Conservation (phyloP, 2,113 vertebrate species). For the Otus sunia region DNA sequence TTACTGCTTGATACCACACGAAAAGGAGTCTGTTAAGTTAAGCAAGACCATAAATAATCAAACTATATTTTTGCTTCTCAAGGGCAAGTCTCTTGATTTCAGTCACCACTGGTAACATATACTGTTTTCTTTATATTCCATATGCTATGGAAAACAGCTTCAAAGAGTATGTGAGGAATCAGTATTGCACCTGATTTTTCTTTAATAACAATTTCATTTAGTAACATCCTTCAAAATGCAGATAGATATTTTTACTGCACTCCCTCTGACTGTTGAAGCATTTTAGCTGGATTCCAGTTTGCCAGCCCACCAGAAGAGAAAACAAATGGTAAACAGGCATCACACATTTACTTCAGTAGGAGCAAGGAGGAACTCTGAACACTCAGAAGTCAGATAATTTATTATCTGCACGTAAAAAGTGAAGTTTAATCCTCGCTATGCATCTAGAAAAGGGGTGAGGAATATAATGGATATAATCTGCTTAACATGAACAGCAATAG, state of each 20-base stretch:
- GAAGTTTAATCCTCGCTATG: background rate
- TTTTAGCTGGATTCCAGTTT: background rate
- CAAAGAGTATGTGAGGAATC: background rate
- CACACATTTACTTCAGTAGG: background rate
- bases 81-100: background rate
- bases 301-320: background rate
- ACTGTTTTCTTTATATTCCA: background rate
- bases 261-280: background rate
- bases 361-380: background rate
- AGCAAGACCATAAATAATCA: background rate
- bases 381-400: background rate
- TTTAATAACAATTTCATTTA: background rate
- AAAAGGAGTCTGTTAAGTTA: background rate
- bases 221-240: background rate
- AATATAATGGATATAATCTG: background rate
- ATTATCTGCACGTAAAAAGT: background rate
- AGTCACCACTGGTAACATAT: background rate
- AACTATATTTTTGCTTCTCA: background rate
- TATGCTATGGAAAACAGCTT: background rate
- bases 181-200: background rate
- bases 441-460: background rate
- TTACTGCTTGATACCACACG: background rate
- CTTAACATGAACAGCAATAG: background rate
- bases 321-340: background rate
- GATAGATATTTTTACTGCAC: background rate